phyloP scores from a whole-genome alignment of 2,113 vertebrate genomes.

The Shinisaurus crocodilurus region DNA sequence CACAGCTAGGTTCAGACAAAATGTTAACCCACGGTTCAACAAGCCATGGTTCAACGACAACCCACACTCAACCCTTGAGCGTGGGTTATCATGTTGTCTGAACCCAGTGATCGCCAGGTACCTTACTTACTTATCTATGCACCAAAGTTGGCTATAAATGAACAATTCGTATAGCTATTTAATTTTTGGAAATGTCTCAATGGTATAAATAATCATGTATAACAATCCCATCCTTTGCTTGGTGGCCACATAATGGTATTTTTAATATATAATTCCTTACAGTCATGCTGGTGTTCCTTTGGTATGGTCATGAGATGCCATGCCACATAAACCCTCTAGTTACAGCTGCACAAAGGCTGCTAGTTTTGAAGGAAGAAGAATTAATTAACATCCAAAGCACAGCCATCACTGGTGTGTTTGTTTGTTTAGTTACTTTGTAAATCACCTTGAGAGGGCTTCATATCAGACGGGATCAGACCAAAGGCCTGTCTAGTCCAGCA shows the following conservation, averaged over 20 bases:
- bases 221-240: neutral
- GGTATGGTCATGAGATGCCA: neutral
- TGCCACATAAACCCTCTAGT: neutral
- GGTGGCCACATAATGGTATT: neutral
- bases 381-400: neutral
- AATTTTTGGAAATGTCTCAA: neutral
- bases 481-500: neutral
- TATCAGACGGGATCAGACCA: neutral
- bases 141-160: neutral
- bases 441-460: neutral
- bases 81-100: too few relatives aligned
- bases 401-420: neutral
- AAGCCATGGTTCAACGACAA: too few relatives aligned
- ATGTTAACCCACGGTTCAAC: too few relatives aligned
- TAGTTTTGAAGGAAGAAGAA: neutral
- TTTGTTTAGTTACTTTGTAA: neutral
- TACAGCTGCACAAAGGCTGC: neutral
- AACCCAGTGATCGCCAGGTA: too few relatives aligned
- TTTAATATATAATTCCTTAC: neutral
- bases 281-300: neutral
- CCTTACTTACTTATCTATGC: neutral
- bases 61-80: too few relatives aligned
- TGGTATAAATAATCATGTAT: neutral
- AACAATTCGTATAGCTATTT: rapidly evolving
- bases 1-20: too few relatives aligned